These are phyloP conservation scores for Nematostella vectensis DNA, from an alignment of 92 coral and sea anemone species.

Conservation along the genomic window DNA sequence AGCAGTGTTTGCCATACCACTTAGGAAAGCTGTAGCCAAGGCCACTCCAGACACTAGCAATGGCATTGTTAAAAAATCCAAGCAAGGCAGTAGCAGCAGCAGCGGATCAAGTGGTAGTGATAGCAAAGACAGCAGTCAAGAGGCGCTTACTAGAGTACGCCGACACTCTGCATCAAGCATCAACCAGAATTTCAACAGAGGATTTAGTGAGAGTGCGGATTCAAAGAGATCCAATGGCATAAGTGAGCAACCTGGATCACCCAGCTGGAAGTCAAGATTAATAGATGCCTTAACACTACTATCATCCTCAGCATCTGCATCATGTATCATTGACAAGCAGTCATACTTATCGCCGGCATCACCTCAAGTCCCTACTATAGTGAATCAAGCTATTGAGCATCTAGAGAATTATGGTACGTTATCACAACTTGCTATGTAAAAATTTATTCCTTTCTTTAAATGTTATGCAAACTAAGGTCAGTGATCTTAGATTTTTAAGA, in stretches of 20 bases:
- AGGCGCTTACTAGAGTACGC: conserved; percentile 39
- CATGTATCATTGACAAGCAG: conserved; percentile 82
- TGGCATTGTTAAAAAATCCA: neutral
- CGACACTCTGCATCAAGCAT: conserved; percentile 71
- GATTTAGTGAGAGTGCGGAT: conserved; percentile 34
- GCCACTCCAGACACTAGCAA: conserved; percentile 17
- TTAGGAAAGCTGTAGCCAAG: conserved; percentile 65
- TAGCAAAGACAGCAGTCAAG: conserved; percentile 33
- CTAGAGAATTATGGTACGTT: conserved; percentile 81
- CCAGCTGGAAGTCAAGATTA: conserved; percentile 83
- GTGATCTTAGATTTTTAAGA: too few relatives aligned
- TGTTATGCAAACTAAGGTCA: too few relatives aligned
- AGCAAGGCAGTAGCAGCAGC: neutral
- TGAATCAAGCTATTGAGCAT: conserved; percentile 76
- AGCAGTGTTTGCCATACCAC: conserved; percentile 83
- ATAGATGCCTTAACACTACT: conserved; percentile 86
- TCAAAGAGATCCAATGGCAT: conserved; percentile 20
- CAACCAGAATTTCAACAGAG: conserved; percentile 43
- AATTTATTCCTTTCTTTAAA: neutral
- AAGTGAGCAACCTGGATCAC: conserved; percentile 48
- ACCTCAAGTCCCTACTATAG: conserved; percentile 92
- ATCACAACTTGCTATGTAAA: neutral
- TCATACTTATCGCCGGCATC: conserved; percentile 45
- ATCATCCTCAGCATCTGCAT: conserved; percentile 92
- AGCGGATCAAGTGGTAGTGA: conserved; percentile 15